Evolutionary conservation across 2,888 invertebrate species (phyloP).

Genomic region (Tipula confusa): DNA sequence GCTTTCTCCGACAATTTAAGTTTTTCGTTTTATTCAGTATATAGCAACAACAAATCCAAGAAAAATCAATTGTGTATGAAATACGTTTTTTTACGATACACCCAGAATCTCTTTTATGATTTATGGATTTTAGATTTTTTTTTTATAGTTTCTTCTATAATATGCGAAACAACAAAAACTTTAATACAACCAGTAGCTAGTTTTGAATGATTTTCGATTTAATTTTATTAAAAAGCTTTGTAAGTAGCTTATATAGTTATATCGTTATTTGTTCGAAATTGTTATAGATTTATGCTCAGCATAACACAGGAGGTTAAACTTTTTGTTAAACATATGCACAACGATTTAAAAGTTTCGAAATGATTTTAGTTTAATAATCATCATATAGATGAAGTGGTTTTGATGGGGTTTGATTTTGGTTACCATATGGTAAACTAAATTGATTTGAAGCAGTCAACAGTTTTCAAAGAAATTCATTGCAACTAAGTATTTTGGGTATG

Average conservation of each 20-base stretch:
- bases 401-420: no score
- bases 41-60: background rate
- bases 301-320: background rate
- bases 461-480: no score
- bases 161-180: background rate
- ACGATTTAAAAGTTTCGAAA: no score
- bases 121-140: background rate
- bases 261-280: background rate
- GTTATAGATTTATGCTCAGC: background rate
- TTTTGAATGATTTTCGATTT: constrained; percentile 12
- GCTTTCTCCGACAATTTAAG: background rate
- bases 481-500: no score
- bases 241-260: background rate
- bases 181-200: background rate
- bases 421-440: no score
- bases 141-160: background rate
- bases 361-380: background rate
- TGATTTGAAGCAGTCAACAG: no score
- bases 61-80: background rate
- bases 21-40: no score
- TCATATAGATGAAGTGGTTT: background rate
- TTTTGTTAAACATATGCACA: background rate
- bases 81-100: background rate
- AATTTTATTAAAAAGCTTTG: background rate
- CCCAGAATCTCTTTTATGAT: background rate